Evolutionary conservation across 2,113 vertebrate genomes (phyloP), one percentile per base, ranked within the genome.

Genomic region (Corythoichthys intestinalis): DNA sequence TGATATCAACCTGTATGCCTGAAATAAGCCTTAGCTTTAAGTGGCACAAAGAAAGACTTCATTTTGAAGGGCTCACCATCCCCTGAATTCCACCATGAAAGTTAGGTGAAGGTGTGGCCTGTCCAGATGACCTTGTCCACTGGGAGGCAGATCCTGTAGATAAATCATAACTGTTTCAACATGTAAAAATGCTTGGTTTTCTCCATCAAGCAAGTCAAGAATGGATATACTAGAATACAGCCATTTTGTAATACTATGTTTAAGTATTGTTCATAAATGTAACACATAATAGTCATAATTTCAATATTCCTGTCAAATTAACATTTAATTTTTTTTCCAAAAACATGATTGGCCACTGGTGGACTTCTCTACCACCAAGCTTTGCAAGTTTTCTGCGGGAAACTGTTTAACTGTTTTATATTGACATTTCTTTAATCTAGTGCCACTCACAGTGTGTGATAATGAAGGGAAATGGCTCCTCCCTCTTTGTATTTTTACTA

Each of bases 71-170:
- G 77, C 81, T 79, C 85, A 98, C 97, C 91, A 95, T 92, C 38
- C 92, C 85, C 63, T 96, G 96, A 71, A 96, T 90, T 69, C 93
- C 91, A 59, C 92, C 93, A 56, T 98, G 96, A 6, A 95, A 98
- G 89, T 85, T 94, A 28, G 96, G 97, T 0, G 96, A 98, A 80
- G 96, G 94, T 71, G 96, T 94, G 81, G 94, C 91, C 28, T 95
- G 93, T 67, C 92, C 94, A n/a, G 94, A 92, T 0, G 93, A 90
- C 59, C 94, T 92, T 4, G 94, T 90, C 97, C 97, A 99, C 89
- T 98, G 97, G 2, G 95, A 94, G 4, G 93, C 93, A 86, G 94
- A 94, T 89, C 88, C 87, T 91, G 75, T 49, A 65, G 11, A 75
- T 65, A 37, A 60, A 60, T 38, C 70, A 58, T n/a, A 65, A 73